Evolutionary conservation across 2,888 invertebrate species (phyloP).

Genomic region (Eilema sororculum): DNA sequence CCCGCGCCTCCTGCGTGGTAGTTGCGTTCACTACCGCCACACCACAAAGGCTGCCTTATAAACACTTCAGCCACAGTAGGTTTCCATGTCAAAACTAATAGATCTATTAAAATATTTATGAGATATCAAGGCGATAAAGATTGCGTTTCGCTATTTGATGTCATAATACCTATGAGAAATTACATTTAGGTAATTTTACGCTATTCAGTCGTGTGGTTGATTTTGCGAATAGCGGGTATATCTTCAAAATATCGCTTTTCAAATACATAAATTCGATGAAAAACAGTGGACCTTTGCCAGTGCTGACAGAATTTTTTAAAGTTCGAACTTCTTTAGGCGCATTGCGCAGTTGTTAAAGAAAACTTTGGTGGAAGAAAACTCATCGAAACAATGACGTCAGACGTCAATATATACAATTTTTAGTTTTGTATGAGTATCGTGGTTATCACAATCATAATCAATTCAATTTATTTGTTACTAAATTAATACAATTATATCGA

Average conservation of each 20-base stretch:
- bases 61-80: not conserved
- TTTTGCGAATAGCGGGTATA: not conserved
- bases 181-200: not conserved
- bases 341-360: too few species aligned
- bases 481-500: constrained; percentile 14
- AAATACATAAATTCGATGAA: not conserved
- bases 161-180: not conserved
- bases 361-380: too few species aligned
- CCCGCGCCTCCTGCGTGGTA: too few species aligned
- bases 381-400: too few species aligned
- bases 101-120: not conserved
- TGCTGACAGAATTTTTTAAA: too few species aligned
- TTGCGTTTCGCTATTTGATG: not conserved
- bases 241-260: not conserved
- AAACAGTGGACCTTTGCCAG: not conserved
- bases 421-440: too few species aligned
- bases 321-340: too few species aligned
- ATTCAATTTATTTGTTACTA: too few species aligned
- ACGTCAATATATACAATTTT: too few species aligned
- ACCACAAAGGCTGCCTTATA: too few species aligned
- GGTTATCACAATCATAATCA: not conserved
- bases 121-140: not conserved
- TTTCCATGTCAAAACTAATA: not conserved
- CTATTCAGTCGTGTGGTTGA: not conserved
- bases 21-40: too few species aligned